phyloP scores from a whole-genome alignment of 1,140 invertebrate species.

The Halyomorpha halys region DNA sequence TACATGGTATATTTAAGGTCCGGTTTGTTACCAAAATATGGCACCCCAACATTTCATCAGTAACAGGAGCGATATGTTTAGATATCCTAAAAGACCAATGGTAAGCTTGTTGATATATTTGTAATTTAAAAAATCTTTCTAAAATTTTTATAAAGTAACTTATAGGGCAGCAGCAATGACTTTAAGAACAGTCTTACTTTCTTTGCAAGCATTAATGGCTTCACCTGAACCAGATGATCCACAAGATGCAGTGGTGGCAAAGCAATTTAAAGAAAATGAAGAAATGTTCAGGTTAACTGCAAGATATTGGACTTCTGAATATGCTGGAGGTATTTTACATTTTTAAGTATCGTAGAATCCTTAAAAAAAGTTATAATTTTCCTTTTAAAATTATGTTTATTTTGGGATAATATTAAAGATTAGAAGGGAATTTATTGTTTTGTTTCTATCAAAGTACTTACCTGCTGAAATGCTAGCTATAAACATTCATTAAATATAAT shows the following conservation, averaged over 20 bases:
- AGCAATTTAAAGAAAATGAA: conserved; percentile 83
- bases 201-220: conserved; percentile 81
- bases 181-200: conserved; percentile 85
- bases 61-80: conserved; percentile 96
- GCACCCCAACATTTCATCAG: conserved; percentile 99
- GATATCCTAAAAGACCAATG: conserved; percentile 99
- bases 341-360: not conserved
- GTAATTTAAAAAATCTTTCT: not conserved
- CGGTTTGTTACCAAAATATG: conserved; percentile 96
- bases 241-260: conserved; percentile 93
- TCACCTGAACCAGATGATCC: conserved; percentile 94
- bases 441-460: too few species aligned
- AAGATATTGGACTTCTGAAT: conserved; percentile 87
- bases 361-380: not conserved
- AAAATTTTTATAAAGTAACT: conserved; percentile 19
- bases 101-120: conserved; percentile 38
- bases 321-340: conserved; percentile 63
- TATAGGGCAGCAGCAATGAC: conserved; percentile 95
- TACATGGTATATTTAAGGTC: conserved; percentile 44
- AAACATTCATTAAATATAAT: too few species aligned
- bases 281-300: conserved; percentile 82
- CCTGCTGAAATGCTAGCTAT: too few species aligned
- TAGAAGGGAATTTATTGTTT: too few species aligned
- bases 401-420: too few species aligned
- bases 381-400: not conserved